Conservation (phyloP, 64 coral and sea anemone genomes). For the Actinia tenebrosa region DNA sequence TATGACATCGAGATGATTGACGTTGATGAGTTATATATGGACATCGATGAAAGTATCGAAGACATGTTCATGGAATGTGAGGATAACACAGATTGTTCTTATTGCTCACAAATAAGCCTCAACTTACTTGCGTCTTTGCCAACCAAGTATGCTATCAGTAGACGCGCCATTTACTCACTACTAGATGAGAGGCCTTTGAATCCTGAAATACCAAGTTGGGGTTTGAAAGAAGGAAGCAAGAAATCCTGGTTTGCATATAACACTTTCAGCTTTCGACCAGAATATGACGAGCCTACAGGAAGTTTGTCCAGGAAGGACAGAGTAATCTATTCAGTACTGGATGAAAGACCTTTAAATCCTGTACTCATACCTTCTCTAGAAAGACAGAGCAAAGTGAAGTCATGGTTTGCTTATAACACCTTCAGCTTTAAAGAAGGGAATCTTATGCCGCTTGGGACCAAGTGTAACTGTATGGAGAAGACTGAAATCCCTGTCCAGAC, state of each 20-base stretch:
- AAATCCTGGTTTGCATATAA: background rate
- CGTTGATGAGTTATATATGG: background rate
- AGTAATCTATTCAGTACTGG: background rate
- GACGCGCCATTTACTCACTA: background rate
- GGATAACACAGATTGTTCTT: background rate
- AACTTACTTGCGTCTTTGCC: background rate
- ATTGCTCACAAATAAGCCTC: background rate
- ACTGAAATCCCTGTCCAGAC: background rate
- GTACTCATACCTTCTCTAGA: background rate
- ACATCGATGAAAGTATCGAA: background rate
- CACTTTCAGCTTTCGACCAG: background rate
- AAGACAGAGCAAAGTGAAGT: background rate
- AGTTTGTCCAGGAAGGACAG: background rate
- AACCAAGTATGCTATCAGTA: background rate
- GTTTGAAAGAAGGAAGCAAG: background rate
- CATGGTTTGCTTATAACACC: background rate
- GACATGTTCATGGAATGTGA: background rate
- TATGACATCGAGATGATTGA: constrained; percentile 1
- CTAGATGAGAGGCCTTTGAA: background rate
- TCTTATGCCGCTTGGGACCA: background rate
- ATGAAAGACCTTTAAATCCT: background rate
- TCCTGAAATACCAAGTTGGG: background rate
- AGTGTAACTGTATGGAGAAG: background rate
- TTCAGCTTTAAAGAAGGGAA: background rate
- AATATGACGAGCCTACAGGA: background rate